Conservation (phyloP, 2,113 vertebrate species). For the Tenrec ecaudatus region DNA sequence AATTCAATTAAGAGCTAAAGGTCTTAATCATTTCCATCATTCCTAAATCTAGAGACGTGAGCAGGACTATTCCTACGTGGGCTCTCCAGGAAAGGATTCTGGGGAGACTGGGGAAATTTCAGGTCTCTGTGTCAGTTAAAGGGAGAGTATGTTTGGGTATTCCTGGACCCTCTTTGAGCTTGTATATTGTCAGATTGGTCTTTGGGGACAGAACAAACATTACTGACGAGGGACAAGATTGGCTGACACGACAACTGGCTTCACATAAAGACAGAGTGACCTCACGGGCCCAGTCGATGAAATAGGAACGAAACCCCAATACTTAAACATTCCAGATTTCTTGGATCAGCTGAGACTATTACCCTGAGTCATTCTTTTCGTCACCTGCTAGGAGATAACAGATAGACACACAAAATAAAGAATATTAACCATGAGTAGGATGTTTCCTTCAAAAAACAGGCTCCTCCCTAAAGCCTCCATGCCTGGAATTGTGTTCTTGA, state of each 20-base stretch:
- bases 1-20: not conserved
- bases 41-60: not conserved
- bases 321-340: not conserved
- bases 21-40: not conserved
- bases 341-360: not conserved
- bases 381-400: not conserved
- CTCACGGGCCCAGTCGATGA: not conserved
- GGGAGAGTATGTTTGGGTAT: not conserved
- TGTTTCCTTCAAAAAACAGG: too few species aligned
- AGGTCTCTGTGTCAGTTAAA: not conserved
- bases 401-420: not conserved
- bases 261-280: not conserved
- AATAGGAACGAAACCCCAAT: too few species aligned
- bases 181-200: not conserved
- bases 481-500: too few species aligned
- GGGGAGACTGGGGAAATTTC: not conserved
- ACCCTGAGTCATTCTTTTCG: too few species aligned
- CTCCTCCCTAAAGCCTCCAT: too few species aligned
- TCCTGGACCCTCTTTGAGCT: not conserved
- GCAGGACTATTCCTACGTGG: not conserved
- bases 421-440: not conserved
- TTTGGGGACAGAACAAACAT: not conserved
- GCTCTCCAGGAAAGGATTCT: not conserved
- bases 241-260: not conserved
- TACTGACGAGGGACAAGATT: not conserved